These are phyloP conservation scores for Trachops cirrhosus DNA, from an alignment of 2,797 vertebrate genomes.

Conservation along the genomic window DNA sequence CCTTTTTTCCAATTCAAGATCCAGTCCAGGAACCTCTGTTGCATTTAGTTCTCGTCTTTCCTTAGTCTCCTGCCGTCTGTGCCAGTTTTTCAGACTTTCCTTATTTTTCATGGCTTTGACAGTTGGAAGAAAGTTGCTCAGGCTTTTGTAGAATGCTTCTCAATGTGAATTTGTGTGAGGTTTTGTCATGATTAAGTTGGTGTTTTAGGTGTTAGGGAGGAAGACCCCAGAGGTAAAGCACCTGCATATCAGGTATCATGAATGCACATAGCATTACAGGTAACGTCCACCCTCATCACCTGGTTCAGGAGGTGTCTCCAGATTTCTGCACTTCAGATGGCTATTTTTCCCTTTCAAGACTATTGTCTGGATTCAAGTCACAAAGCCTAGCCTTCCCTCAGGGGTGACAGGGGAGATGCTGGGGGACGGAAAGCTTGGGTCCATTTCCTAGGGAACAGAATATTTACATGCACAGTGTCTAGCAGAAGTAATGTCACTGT, in stretches of 20 bases:
- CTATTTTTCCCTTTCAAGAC: background rate
- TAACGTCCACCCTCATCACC: fast-evolving
- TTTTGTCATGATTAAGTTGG: background rate
- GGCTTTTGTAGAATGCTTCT: background rate
- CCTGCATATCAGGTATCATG: fast-evolving
- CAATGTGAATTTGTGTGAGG: background rate
- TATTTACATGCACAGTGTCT: too few relatives aligned
- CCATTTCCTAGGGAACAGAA: background rate
- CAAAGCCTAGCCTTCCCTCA: fast-evolving
- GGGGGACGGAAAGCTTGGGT: fast-evolving
- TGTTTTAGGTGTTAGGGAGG: fast-evolving
- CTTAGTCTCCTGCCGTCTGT: fast-evolving
- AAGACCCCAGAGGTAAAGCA: background rate
- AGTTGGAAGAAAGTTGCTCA: background rate
- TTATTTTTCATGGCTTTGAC: background rate
- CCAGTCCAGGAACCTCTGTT: fast-evolving
- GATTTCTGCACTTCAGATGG: fast-evolving
- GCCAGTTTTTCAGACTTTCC: background rate
- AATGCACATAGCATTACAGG: fast-evolving
- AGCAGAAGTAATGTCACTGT: too few relatives aligned
- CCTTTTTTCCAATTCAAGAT: too few relatives aligned
- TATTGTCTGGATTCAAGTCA: background rate
- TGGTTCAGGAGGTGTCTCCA: background rate
- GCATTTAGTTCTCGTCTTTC: fast-evolving
- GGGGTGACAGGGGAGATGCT: too few relatives aligned